These are phyloP conservation scores for Ellobium chinense DNA, from an alignment of 2,888 invertebrate species.

Conservation along the genomic window DNA sequence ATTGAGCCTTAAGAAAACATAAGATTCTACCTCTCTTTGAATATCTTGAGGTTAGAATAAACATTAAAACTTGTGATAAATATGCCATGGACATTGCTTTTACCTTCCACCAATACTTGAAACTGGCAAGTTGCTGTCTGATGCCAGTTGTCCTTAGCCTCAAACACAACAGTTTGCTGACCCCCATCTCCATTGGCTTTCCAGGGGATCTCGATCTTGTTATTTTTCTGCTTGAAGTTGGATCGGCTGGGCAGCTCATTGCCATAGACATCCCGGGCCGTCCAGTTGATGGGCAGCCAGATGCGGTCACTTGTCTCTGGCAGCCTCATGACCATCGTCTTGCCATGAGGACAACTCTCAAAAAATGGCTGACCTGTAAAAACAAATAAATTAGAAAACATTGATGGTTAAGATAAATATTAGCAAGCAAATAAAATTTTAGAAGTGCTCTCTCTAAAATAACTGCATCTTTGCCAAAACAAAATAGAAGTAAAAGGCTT, in stretches of 20 bases:
- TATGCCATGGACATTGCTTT: too few species aligned
- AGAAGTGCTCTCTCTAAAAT: too few species aligned
- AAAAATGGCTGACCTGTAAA: conserved; percentile 62
- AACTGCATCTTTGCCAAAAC: too few species aligned
- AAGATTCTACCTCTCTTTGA: too few species aligned
- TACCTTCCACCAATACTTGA: conserved; percentile 65
- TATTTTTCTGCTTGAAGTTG: conserved; percentile 57
- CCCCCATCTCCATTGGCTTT: conserved; percentile 58
- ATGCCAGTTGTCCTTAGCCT: conserved; percentile 61
- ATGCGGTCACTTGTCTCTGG: conserved; percentile 54
- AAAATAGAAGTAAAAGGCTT: too few species aligned
- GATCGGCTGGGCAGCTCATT: conserved; percentile 58
- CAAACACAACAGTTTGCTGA: conserved; percentile 63
- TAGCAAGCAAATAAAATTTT: not conserved
- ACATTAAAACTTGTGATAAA: too few species aligned
- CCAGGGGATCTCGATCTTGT: conserved; percentile 61
- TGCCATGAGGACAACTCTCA: conserved; percentile 62
- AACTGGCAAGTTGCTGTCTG: conserved; percentile 65
- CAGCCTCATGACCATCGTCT: conserved; percentile 57
- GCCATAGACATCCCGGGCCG: conserved; percentile 60
- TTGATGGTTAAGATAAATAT: not conserved
- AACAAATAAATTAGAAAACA: not conserved
- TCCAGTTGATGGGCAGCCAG: conserved; percentile 54
- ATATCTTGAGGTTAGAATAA: too few species aligned
- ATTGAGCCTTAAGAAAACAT: too few species aligned